These are phyloP conservation scores for Cuniculus paca DNA, from an alignment of 2,797 vertebrate species.

Conservation along the genomic window DNA sequence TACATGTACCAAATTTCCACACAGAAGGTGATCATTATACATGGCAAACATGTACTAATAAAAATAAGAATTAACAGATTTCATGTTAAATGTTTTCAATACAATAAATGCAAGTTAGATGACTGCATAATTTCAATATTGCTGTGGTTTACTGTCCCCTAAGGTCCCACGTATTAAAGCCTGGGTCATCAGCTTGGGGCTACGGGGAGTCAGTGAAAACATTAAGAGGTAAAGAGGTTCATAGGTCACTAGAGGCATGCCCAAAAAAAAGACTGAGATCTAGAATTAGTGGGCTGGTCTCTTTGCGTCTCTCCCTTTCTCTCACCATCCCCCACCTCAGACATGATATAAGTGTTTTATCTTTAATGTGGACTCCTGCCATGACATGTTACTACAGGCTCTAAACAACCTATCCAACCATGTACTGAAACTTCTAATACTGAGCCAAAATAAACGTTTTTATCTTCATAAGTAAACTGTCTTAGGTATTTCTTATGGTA, in stretches of 20 bases:
- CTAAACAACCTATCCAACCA: not conserved
- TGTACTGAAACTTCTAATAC: not conserved
- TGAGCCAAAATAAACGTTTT: not conserved
- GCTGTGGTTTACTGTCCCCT: not conserved
- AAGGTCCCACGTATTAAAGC: not conserved
- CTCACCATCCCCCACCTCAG: no score
- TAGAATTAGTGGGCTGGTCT: no score
- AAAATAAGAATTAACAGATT: not conserved
- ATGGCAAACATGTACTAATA: not conserved
- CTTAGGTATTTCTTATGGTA: not conserved
- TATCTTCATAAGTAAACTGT: not conserved
- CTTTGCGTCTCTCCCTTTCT: not conserved
- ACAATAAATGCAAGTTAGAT: not conserved
- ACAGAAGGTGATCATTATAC: not conserved
- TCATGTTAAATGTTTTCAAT: not conserved
- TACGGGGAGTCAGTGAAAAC: not conserved
- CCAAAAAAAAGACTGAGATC: not conserved
- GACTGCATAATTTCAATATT: slow-evolving; percentile 34
- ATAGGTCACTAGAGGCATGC: not conserved
- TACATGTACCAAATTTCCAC: not conserved
- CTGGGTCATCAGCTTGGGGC: not conserved
- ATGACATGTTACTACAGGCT: not conserved
- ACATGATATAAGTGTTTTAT: not conserved
- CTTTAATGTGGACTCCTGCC: not conserved
- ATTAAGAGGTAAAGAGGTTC: not conserved